Conservation (phyloP, 2,888 invertebrate genomes). For the Drosophila borborema region DNA sequence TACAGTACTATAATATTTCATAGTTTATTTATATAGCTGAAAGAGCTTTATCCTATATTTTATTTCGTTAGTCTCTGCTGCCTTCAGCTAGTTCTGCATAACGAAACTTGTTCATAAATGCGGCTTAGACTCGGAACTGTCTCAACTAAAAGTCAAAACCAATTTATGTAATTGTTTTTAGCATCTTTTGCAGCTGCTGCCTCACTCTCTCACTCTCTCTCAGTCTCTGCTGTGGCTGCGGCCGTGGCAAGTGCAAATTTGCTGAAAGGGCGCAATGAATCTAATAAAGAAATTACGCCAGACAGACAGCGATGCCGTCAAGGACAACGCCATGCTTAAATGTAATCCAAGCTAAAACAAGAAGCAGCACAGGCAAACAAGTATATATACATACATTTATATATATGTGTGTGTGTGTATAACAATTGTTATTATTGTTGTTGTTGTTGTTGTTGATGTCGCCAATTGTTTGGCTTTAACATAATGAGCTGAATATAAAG, state of each 20-base stretch:
- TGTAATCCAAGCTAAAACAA: constrained; percentile 34
- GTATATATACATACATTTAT: neutral
- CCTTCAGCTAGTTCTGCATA: neutral
- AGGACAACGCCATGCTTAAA: constrained; percentile 43
- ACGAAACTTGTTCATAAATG: constrained; percentile 8
- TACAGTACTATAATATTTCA: too few relatives aligned
- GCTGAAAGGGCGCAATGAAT: constrained; percentile 64
- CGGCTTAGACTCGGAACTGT: neutral
- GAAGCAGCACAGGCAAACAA: constrained; percentile 15
- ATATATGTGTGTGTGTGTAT: neutral
- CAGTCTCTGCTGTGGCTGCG: neutral
- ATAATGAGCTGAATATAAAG: constrained; percentile 80
- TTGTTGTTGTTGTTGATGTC: constrained; percentile 48
- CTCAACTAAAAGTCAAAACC: constrained; percentile 40
- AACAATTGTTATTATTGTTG: constrained; percentile 12
- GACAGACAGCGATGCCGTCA: constrained; percentile 56
- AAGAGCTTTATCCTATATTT: neutral
- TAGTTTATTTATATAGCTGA: too few relatives aligned
- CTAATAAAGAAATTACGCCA: constrained; percentile 77
- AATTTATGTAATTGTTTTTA: constrained; percentile 76
- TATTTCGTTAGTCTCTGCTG: neutral
- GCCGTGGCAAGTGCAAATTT: constrained; percentile 42
- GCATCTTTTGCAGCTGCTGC: constrained; percentile 43
- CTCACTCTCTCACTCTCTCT: neutral
- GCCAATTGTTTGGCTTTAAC: constrained; percentile 64